Evolutionary conservation across 2,113 vertebrate species (phyloP).

Genomic region (Vulpes ferrilata): DNA sequence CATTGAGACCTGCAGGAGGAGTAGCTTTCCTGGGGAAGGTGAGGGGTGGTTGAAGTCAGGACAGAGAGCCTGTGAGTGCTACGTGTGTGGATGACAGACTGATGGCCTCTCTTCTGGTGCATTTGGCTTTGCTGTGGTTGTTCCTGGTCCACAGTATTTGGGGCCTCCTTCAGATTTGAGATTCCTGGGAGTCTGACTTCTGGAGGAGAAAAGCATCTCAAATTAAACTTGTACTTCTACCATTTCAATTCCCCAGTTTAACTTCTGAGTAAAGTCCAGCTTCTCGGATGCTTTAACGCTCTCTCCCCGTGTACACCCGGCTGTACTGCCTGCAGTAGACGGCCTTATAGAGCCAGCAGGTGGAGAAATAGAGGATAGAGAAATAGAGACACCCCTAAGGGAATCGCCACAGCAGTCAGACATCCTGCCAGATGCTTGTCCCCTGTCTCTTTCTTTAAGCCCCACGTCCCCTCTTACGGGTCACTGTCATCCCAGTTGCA

Average conservation of each 20-base stretch:
- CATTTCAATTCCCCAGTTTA: background rate
- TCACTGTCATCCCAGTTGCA: rapidly evolving
- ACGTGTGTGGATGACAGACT: rapidly evolving
- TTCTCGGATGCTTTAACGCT: background rate
- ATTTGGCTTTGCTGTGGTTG: rapidly evolving
- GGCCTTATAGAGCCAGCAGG: background rate
- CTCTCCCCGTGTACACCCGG: background rate
- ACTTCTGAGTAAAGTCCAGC: background rate
- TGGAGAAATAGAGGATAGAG: background rate
- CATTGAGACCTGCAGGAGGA: too few species aligned
- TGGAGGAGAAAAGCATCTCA: background rate
- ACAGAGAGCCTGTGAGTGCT: background rate
- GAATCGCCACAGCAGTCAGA: rapidly evolving
- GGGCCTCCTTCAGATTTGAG: background rate
- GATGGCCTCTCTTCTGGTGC: background rate
- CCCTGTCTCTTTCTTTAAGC: background rate
- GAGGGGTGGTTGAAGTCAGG: too few species aligned
- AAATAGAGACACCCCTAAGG: background rate
- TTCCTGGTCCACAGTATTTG: background rate
- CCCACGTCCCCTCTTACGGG: background rate
- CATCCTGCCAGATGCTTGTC: background rate
- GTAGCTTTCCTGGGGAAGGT: background rate
- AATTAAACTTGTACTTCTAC: background rate
- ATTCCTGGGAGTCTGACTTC: background rate
- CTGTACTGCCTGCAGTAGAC: background rate